These are phyloP conservation scores for Protophormia terraenovae DNA, from an alignment of 2,888 invertebrate genomes.

Conservation along the genomic window DNA sequence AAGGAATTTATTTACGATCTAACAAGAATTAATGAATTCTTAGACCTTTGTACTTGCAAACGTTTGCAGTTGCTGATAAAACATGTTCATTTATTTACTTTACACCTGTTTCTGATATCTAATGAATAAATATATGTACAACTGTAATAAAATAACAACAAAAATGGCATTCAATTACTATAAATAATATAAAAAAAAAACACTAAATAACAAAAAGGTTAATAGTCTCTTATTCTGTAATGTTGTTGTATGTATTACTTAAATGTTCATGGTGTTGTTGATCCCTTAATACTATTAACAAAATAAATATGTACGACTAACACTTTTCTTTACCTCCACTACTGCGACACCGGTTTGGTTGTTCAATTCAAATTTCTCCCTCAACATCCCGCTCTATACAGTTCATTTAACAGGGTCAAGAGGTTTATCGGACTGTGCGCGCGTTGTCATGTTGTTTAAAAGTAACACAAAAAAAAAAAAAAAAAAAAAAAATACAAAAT, in stretches of 20 bases:
- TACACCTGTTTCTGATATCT: conserved; percentile 65
- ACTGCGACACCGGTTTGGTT: neutral
- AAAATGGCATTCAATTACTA: conserved; percentile 52
- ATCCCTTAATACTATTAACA: conserved; percentile 50
- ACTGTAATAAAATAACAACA: conserved; percentile 29
- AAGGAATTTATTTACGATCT: conserved; percentile 44
- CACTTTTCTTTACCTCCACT: conserved; percentile 43
- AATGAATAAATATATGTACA: conserved; percentile 58
- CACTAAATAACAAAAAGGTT: conserved; percentile 1
- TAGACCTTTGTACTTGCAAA: neutral
- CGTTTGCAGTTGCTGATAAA: conserved; percentile 30
- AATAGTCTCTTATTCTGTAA: neutral
- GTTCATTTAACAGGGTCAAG: conserved; percentile 52
- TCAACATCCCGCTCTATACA: neutral
- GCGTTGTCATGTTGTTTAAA: conserved; percentile 12
- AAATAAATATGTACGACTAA: conserved; percentile 39
- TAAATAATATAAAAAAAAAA: conserved; percentile 12
- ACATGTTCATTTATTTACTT: conserved; percentile 59
- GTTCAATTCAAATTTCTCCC: neutral
- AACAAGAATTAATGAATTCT: conserved; percentile 42
- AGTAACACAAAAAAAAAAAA: too few species aligned
- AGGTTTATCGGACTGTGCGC: conserved; percentile 21
- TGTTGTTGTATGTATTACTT: conserved; percentile 1
- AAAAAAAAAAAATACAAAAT: neutral
- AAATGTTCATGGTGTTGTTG: conserved; percentile 32